Evolutionary conservation across 2,113 vertebrate genomes (phyloP), one percentile per base, ranked within the genome.

Genomic region (Apistogramma diplotaenia): DNA sequence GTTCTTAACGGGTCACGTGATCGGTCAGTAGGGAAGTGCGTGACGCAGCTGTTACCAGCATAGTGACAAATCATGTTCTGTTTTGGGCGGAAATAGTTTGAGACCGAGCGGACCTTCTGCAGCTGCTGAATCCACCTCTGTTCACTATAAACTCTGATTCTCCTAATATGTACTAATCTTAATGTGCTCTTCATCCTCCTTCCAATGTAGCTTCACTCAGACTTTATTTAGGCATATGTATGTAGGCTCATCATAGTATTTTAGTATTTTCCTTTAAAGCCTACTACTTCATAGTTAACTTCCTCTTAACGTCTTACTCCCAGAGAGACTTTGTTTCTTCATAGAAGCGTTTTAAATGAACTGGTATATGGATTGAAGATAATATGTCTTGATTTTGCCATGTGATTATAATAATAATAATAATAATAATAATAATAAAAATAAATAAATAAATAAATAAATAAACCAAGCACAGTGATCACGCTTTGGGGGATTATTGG

Each of bases 41-140:
- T 77, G 88, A 74, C 46, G 46, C 70, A 87, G 76, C 76, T 79
- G 40, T 65, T 60, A 15, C 5, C 55, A 43, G 3, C 67, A 35
- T 16, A 16, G 40, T 29, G 23, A 65, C 46, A 58, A 1, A 29
- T 10, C 55, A 33, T 60, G 72, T 35, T 65, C 16, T 25, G 59
- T 54, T 86, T 40, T 10, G 16, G 51, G 23, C 5, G 11, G 75
- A 56, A 55, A 27, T 27, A 74, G 59, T 81, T 43, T 11, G 25
- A 23, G 8, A 59, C 54, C 4, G 7, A 70, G 15, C n/a, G 1
- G 55, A 57, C 5, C 33, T 2, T 16, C 19, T 8, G 43, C 62
- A 19, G 40, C 62, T 67, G 62, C 40, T 19, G 62, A 67, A 43
- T 29, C 23, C 25, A 70, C 43, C 29, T 29, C 23, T n/a, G 65